Conservation (phyloP, 2,888 invertebrate species). For the Parnassius mnemosyne region DNA sequence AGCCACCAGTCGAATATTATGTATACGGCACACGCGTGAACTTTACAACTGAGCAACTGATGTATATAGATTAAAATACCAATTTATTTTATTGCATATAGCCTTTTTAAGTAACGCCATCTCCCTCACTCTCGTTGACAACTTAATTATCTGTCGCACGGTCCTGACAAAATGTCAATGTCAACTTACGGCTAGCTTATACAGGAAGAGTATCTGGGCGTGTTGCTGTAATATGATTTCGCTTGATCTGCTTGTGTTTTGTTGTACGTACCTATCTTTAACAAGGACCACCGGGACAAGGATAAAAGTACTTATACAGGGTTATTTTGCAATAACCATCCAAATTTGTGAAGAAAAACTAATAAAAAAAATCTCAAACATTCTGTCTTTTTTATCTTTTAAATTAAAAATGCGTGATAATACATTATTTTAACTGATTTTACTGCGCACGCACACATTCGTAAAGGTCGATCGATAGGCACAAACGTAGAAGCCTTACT, state of each 20-base stretch:
- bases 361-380: too few species aligned
- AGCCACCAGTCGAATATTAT: conserved; percentile 49
- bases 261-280: conserved; percentile 42
- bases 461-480: too few species aligned
- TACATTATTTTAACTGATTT: too few species aligned
- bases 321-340: too few species aligned
- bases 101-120: conserved; percentile 42
- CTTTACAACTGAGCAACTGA: conserved; percentile 46
- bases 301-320: conserved; percentile 22
- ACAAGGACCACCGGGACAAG: conserved; percentile 48
- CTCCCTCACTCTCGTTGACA: conserved; percentile 45
- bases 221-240: conserved; percentile 38
- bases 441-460: too few species aligned
- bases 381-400: too few species aligned
- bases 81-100: conserved; percentile 44
- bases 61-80: conserved; percentile 44
- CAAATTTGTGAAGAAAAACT: too few species aligned
- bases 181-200: conserved; percentile 45
- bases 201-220: conserved; percentile 65
- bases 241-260: conserved; percentile 38
- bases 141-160: conserved; percentile 37
- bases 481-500: too few species aligned
- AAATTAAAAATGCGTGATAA: too few species aligned
- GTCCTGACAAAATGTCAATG: conserved; percentile 69
- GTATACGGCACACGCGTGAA: conserved; percentile 42